Evolutionary conservation across 2,113 vertebrate species (phyloP), one percentile per base, ranked within the genome.

Genomic region (Myrmecobius fasciatus): DNA sequence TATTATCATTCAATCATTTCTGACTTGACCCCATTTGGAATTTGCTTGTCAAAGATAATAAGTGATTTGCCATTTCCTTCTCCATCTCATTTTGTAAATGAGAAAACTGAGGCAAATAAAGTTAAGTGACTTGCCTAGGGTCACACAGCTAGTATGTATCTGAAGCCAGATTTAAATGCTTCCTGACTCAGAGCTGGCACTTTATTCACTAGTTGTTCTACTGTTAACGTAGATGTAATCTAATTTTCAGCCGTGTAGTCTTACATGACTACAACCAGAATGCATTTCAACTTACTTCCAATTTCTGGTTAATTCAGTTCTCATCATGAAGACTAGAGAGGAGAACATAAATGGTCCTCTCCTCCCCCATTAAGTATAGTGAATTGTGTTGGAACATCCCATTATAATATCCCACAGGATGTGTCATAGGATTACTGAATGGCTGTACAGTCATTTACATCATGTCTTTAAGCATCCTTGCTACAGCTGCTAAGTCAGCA

Each of bases 401-500:
- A 31, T 90, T 94, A 14, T 83, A 91, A 75, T 91, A 2, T 94
- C 47, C 46, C 24, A 26, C 25, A n/a, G 25, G 24, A 22, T 90
- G 49, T 10, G 54, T 89, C 91, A 89, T 52, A 6, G 95, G 90
- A 94, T 95, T 93, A 93, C 90, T 67, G 2, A 43, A 94, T 52
- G 49, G 92, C 89, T 94, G 22, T 89, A 53, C 1, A 22, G 36
- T 93, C 5, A 92, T 93, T 97, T 95, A n/a, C 53, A 92, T 94
- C 52, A 54, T 83, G 89, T 90, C 48, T 90, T 25, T 90, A 47
- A 47, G 25, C 47, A 49, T 28, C 47, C 25, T 7, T 48, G 89
- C 48, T 89, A 12, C 8, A 95, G 91, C 49, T 91, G 60, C 91
- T 94, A 0, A 96, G n/a, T 95, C 94, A 93, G 92, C 3, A 90